Evolutionary conservation across 2,888 invertebrate species (phyloP), one percentile per base, ranked within the genome.

Genomic region (Diadegma fenestrale): DNA sequence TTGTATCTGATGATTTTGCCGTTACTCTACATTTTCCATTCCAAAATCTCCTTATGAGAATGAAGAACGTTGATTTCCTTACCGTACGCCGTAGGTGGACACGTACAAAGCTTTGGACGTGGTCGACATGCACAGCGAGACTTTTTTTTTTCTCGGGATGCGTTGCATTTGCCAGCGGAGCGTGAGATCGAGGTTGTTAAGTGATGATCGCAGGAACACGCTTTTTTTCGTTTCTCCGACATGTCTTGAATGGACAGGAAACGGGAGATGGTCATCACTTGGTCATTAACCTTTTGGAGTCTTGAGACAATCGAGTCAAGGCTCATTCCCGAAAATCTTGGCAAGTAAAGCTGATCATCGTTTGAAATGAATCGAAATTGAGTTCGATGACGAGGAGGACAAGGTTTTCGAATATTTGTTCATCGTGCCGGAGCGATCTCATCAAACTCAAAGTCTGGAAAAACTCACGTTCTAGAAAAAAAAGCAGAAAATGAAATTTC

Each of bases 181-280:
- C 78, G 64, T 19, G 83, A 81, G 54, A 61, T 63, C 58, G 84
- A 75, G 30, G 71, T 66, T 30, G 80, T 51, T 64, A 73, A 77
- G 63, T 86, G 87, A 85, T 87, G 87, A 7, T 14, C 3, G 26
- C 87, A 87, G 4, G 51, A 26, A 30, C 87, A 87, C 3, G 77
- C 71, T 73, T 83, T 83, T 4, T 10, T 6, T 26, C 61, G 58
- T 66, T 82, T 72, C 33, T 61, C 81, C 30, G 79, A 87, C 41
- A 87, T 86, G 22, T 82, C 80, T 69, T 87, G 87, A 81, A 88
- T 85, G 7, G 43, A 87, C 51, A 81, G 86, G 0, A 89, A 73
- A 77, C 88, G 87, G 10, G 88, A 85, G 66, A 90, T 88, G 37
- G 71, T 87, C 43, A 48, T 76, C 8, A 90, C 85, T 26, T 89